Base-by-base conservation (phyloP, 2,113 vertebrate genomes). In the Smithornis capensis region DNA sequence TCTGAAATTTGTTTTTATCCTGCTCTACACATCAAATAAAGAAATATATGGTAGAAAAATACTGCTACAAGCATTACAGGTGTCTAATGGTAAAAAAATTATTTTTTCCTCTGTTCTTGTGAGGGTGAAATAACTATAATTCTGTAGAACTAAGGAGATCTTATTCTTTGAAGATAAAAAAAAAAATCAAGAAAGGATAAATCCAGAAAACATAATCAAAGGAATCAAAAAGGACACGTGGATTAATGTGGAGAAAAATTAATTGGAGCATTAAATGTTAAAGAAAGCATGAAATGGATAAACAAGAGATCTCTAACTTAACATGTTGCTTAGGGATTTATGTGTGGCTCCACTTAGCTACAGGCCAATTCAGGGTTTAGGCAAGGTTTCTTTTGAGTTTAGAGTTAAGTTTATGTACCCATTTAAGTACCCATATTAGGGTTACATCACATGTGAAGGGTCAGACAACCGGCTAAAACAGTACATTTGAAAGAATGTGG, bases 261-360 rank as follows among this genome's bases (percentile, higher is more conserved):
- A 96, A 92, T 69, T 86, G 83, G 89, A 96, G 79, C 77, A 80
- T 89, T 92, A 85, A 92, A 92, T 90, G 60, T 67, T 90, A 94
- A 97, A 67, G 83, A 95, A 94, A 88, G 79, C 79, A 92, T 83
- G 78, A 92, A 91, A 78, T 27, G 19, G 21, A 82, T 91, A 82
- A 96, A 78, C 8, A 29, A 79, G 33, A 89, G 40, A 60, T 64
- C 64, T 81, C 75, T 96, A 92, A 82, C n/a, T 90, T 92, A 76
- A 9, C 18, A 27, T 35, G 27, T n/a, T 88, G 74, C 59, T 83
- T 65, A 76, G 33, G 25, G 31, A 63, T 86, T 90, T 63, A 67
- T 40, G 4, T 64, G 31, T 2, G 3, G 22, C 14, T 88, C 63
- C 79, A 49, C 77, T 84, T 88, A 90, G 73, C 63, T 90, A 62